Conservation (phyloP, 2,113 vertebrate genomes). For the Poeciliopsis prolifica region DNA sequence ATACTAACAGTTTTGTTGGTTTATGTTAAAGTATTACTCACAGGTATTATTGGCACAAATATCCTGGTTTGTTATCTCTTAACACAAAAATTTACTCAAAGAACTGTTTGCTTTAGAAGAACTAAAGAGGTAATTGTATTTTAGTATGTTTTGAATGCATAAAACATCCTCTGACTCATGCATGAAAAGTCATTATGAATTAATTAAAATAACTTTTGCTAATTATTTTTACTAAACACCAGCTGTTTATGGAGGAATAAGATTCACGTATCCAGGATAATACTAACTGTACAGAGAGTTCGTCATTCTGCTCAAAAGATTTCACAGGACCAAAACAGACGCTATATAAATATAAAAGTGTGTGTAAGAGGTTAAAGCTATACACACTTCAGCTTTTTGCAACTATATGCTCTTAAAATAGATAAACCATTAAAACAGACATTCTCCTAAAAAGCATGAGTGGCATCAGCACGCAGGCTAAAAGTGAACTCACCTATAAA, state of each 20-base stretch:
- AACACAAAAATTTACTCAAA: neutral
- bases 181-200: too few species aligned
- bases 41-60: neutral
- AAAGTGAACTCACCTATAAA: constrained; percentile 92
- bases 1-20: too few species aligned
- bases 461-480: constrained; percentile 44
- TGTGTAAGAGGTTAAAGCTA: constrained; percentile 38
- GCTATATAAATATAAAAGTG: constrained; percentile 22
- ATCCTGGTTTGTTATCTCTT: neutral
- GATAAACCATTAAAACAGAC: constrained; percentile 38
- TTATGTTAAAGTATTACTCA: neutral
- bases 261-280: too few species aligned
- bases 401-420: constrained; percentile 45
- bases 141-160: neutral
- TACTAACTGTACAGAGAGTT: too few species aligned
- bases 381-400: constrained; percentile 55
- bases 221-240: too few species aligned
- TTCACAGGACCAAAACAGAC: neutral
- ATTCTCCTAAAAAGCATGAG: constrained; percentile 44
- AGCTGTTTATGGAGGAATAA: too few species aligned
- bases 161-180: neutral
- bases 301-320: neutral
- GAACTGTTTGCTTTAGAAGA: neutral
- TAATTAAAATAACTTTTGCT: too few species aligned
- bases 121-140: neutral